phyloP scores from a whole-genome alignment of 2,113 vertebrate genomes.

The Poecile atricapillus region DNA sequence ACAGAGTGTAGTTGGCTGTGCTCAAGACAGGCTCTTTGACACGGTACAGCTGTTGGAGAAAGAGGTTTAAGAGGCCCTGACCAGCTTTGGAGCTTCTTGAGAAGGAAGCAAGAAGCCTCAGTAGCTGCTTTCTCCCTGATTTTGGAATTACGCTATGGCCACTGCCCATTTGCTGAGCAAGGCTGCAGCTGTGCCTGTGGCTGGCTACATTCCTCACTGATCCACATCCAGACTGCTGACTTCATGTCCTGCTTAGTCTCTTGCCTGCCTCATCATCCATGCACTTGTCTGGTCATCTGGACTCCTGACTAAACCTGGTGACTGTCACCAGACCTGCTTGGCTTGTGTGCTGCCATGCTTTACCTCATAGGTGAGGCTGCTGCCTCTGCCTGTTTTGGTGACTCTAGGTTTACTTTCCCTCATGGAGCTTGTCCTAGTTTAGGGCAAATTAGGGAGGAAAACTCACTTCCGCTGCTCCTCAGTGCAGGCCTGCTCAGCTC shows the following conservation, averaged over 20 bases:
- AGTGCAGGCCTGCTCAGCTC: neutral
- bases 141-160: neutral
- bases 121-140: neutral
- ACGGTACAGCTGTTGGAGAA: neutral
- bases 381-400: neutral
- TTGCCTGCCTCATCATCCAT: neutral
- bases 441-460: no score
- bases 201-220: neutral
- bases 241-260: neutral
- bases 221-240: neutral
- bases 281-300: neutral
- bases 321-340: neutral
- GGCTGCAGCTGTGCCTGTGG: neutral
- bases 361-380: neutral
- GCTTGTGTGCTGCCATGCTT: fast-evolving
- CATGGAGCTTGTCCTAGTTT: no score
- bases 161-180: neutral
- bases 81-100: neutral
- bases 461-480: neutral
- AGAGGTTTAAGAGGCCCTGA: neutral
- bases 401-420: neutral
- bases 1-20: neutral
- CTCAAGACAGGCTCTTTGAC: neutral
- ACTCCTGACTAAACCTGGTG: neutral
- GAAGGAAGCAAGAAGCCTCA: neutral